Evolutionary conservation across 2,797 vertebrate genomes (phyloP).

Genomic region (Danio albolineatus): DNA sequence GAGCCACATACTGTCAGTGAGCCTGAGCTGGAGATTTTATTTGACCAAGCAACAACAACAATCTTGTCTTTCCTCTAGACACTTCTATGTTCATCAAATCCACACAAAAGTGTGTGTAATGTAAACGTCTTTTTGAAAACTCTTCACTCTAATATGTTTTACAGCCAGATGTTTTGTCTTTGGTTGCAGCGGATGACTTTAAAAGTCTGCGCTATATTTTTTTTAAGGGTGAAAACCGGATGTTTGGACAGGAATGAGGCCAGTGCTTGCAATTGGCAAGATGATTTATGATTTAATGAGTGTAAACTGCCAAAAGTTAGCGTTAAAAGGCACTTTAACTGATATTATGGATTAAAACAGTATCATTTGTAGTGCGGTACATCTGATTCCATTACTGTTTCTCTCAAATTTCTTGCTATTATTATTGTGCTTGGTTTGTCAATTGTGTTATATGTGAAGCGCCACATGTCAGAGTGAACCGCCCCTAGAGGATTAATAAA

Average conservation of each 20-base stretch:
- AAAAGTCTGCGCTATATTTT: conserved; percentile 8
- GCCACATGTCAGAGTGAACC: too few relatives aligned
- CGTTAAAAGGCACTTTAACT: conserved; percentile 38
- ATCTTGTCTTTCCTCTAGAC: conserved; percentile 1
- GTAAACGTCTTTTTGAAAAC: conserved; percentile 14
- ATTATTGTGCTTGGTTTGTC: too few relatives aligned
- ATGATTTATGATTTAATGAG: conserved; percentile 42
- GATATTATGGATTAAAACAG: conserved; percentile 42
- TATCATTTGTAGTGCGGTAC: conserved; percentile 43
- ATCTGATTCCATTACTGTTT: conserved; percentile 32
- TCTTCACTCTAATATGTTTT: conserved; percentile 28
- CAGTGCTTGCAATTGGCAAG: neutral
- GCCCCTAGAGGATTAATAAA: too few relatives aligned
- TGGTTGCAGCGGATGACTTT: conserved; percentile 9
- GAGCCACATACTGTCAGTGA: too few relatives aligned
- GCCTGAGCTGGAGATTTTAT: too few relatives aligned
- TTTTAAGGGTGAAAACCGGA: conserved; percentile 26
- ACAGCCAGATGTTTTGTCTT: neutral
- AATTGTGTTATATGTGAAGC: too few relatives aligned
- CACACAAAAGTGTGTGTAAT: neutral
- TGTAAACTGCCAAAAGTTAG: conserved; percentile 15
- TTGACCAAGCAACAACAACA: too few relatives aligned
- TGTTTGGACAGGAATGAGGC: conserved; percentile 7
- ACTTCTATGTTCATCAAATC: neutral
- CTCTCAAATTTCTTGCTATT: too few relatives aligned